A percentile compares a stretch with the other conserved stretches of the same genome.
phyloP scores from a whole-genome alignment of 2,797 vertebrate species.

The Toxotes lorentzi region DNA sequence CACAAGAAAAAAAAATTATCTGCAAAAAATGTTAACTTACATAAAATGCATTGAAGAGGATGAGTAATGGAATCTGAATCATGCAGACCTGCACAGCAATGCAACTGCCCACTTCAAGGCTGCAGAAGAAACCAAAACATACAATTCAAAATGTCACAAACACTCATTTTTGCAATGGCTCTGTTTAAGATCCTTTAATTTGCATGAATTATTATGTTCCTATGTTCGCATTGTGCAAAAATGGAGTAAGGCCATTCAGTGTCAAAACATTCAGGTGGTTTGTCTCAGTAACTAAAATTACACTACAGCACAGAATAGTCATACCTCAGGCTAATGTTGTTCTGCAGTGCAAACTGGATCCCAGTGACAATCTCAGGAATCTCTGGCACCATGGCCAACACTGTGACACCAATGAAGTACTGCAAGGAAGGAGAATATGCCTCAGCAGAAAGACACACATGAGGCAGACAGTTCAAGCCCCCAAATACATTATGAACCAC shows the following conservation, averaged over 20 bases:
- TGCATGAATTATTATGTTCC: not conserved
- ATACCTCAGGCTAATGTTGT: conserved; percentile 93
- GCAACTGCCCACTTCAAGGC: conserved; percentile 93
- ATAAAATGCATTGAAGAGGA: conserved; percentile 92
- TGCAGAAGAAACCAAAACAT: conserved; percentile 54
- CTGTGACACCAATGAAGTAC: conserved; percentile 93
- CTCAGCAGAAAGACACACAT: not conserved
- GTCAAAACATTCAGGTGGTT: not conserved
- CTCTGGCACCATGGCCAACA: conserved; percentile 93
- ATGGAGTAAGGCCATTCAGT: not conserved
- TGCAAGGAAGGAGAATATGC: conserved; percentile 54
- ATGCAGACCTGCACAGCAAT: conserved; percentile 95
- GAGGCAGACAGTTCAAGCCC: not conserved
- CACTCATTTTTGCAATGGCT: not conserved
- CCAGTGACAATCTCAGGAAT: conserved; percentile 93
- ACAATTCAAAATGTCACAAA: not conserved
- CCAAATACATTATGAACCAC: not conserved
- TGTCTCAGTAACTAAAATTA: not conserved
- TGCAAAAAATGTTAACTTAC: conserved; percentile 81
- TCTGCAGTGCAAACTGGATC: conserved; percentile 93
- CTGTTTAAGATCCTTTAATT: not conserved
- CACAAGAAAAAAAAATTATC: not conserved
- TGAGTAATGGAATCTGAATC: conserved; percentile 93
- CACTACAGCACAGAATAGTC: not conserved
- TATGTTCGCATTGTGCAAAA: not conserved